Base-by-base conservation (phyloP, 2,888 invertebrate species). In the Cartodere bifasciata region DNA sequence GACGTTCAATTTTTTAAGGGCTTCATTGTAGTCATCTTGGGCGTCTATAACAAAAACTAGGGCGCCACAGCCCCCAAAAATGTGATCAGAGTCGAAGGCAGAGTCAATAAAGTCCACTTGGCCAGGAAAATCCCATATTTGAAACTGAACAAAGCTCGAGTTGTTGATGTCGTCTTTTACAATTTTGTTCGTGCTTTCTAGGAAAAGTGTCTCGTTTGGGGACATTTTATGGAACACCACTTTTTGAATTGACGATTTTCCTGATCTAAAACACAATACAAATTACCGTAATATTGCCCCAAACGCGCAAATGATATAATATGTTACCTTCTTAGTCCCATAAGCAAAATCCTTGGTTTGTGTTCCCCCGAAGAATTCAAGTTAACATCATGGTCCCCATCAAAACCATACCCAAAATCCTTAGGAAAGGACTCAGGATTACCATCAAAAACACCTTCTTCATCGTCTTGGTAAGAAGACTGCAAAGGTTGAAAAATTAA, bases 141-240 rank as follows among this genome's bases (percentile, higher is more conserved):
- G 92, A 65, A 98, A 98, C 59, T 97, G 95, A 29, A 99, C 94
- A 70, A 99, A 99, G 50, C 97, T 83, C 26, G 82, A 81, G 60
- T 94, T 94, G 48, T 90, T 90, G 39, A 98, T 91, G 55, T 95
- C 94, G 64, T 98, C 95, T 63, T 94, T 95, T 3, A 92, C 87
- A 45, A 98, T 91, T 70, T 97, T 92, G 58, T 91, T 94, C 28
- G 97, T 99, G 42, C 94, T 94, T 60, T 98, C 98, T 41, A 98
- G 65, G 57, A 98, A 98, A 31, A 98, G 66, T 1, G 98, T 99
- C 65, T 99, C 98, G 64, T 97, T 98, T 2, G 98, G 98, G 2
- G 97, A 94, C 91, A 99, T 98, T 67, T 99, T 99, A 60, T 98
- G 97, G 58, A 99, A 99, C n/a, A 99, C 98, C 3, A 99, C 98